These are phyloP conservation scores for Sebastes wilsoni DNA, from an alignment of 2,797 vertebrate genomes.

Conservation along the genomic window DNA sequence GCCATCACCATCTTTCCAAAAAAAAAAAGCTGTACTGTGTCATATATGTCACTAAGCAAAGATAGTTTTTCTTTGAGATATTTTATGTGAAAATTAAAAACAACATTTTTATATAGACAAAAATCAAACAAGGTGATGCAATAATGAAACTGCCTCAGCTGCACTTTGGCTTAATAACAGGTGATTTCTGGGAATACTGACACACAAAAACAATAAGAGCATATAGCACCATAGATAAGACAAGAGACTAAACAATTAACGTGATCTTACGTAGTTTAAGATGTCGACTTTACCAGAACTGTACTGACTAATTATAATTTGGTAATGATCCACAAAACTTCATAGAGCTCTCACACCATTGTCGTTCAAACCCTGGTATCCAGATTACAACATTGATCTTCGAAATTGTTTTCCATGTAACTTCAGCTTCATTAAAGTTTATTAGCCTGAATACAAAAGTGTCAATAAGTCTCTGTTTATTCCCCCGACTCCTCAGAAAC, in stretches of 20 bases:
- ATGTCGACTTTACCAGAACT: neutral
- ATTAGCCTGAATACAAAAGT: conserved; percentile 9
- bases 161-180: neutral
- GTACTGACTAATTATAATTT: neutral
- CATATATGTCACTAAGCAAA: neutral
- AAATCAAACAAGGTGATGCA: neutral
- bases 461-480: conserved; percentile 23
- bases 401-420: conserved; percentile 10
- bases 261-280: neutral
- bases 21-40: neutral
- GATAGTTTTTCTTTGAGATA: neutral
- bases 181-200: neutral
- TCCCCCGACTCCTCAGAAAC: conserved; percentile 24
- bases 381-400: conserved; percentile 19
- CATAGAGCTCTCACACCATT: neutral
- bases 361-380: neutral
- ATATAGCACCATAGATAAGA: neutral
- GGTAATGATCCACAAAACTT: neutral
- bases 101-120: neutral
- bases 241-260: neutral
- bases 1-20: neutral
- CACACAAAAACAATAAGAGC: neutral
- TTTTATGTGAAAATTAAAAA: neutral
- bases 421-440: conserved; percentile 22
- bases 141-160: neutral